These are phyloP conservation scores for Gouania willdenowi DNA, from an alignment of 2,797 vertebrate species.

Conservation along the genomic window DNA sequence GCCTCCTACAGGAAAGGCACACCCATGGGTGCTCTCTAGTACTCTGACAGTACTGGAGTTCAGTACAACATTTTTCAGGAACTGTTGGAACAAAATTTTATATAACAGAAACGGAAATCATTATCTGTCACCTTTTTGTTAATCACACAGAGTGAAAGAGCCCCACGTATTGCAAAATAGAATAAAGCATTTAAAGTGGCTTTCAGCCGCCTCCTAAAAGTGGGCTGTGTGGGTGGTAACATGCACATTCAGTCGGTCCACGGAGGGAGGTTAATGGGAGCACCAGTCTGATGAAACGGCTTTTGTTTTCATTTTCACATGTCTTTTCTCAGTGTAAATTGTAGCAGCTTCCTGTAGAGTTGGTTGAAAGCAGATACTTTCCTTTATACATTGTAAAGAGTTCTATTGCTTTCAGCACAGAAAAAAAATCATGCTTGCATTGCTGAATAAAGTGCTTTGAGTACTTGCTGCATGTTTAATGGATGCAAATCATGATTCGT, in stretches of 20 bases:
- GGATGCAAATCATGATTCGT: no score
- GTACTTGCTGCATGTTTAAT: no score
- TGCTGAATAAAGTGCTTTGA: no score
- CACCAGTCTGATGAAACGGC: conserved; percentile 46
- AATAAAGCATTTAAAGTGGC: conserved; percentile 48
- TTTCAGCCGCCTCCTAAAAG: conserved; percentile 57
- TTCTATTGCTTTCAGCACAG: conserved; percentile 10
- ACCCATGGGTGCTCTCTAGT: conserved; percentile 63
- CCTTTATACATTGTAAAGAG: conserved; percentile 45
- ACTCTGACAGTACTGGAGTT: conserved; percentile 6
- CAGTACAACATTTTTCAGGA: background rate
- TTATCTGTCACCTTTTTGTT: conserved; percentile 47
- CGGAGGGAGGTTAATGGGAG: conserved; percentile 73
- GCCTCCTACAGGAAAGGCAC: conserved; percentile 54
- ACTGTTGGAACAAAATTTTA: conserved; percentile 3
- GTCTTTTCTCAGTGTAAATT: conserved; percentile 61
- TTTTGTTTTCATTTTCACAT: conserved; percentile 62
- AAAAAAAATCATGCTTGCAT: background rate
- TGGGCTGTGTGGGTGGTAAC: conserved; percentile 63
- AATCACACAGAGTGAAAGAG: conserved; percentile 28
- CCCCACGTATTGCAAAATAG: conserved; percentile 31
- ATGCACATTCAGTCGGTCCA: conserved; percentile 58
- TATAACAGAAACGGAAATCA: conserved; percentile 15
- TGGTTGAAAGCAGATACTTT: conserved; percentile 56
- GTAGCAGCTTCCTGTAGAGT: conserved; percentile 64